These are phyloP conservation scores for Lymantria monacha DNA, from an alignment of 2,888 invertebrate genomes.

Conservation along the genomic window DNA sequence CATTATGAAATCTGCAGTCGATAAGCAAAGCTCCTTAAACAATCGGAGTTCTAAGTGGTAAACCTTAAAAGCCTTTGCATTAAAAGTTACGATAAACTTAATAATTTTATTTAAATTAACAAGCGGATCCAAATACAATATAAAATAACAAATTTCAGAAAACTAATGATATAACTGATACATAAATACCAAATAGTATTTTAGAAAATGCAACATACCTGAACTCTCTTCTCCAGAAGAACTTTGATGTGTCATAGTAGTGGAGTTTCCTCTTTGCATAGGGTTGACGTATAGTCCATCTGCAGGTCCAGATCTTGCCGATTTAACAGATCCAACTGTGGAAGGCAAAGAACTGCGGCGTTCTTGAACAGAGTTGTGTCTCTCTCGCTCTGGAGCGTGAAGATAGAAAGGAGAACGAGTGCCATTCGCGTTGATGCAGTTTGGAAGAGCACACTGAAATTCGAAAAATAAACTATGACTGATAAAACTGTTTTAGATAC, in stretches of 20 bases:
- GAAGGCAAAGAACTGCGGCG: conserved; percentile 67
- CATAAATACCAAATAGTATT: no score
- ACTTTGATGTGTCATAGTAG: conserved; percentile 57
- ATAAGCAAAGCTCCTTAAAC: no score
- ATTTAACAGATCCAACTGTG: conserved; percentile 65
- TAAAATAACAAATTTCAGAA: no score
- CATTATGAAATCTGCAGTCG: no score
- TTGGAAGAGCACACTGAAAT: conserved; percentile 80
- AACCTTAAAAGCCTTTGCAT: no score
- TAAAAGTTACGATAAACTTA: no score
- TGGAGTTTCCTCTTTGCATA: conserved; percentile 81
- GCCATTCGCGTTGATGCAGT: conserved; percentile 75
- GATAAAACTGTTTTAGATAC: background rate
- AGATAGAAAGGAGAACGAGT: conserved; percentile 86
- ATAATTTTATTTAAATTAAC: no score
- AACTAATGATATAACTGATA: no score
- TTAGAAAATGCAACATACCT: conserved; percentile 52
- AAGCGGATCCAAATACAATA: no score
- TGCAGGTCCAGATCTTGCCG: conserved; percentile 79
- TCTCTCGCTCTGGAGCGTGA: conserved; percentile 84
- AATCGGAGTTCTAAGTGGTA: no score
- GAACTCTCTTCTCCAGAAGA: conserved; percentile 75
- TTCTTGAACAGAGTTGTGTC: conserved; percentile 53
- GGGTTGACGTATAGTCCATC: conserved; percentile 94
- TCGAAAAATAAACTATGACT: background rate